Evolutionary conservation across 2,797 vertebrate genomes (phyloP).

Genomic region (Argya squamiceps): DNA sequence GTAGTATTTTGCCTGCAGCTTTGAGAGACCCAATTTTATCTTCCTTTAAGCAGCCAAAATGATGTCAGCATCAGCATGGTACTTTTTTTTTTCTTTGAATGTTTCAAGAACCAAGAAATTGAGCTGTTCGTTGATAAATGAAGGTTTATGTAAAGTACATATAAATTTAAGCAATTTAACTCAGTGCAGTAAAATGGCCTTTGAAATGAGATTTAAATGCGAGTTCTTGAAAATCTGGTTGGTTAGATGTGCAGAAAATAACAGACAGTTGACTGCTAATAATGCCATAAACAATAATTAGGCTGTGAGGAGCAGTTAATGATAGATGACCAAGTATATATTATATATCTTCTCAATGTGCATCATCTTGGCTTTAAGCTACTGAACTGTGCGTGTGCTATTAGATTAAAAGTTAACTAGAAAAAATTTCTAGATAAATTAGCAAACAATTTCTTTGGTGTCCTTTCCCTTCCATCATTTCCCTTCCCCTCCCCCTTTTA

Average conservation of each 20-base stretch:
- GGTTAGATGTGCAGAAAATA: constrained; percentile 1
- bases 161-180: not conserved
- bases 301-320: not conserved
- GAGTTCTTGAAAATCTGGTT: not conserved
- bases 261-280: not conserved
- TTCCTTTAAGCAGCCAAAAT: constrained; percentile 41
- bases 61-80: constrained; percentile 9
- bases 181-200: not conserved
- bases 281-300: constrained; percentile 5
- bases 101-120: not conserved
- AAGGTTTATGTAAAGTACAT: not conserved
- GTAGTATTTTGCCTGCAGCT: constrained; percentile 59
- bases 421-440: not conserved
- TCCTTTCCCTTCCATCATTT: not conserved
- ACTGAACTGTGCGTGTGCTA: fast-evolving
- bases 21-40: constrained; percentile 60
- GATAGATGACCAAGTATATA: not conserved
- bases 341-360: not conserved
- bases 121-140: not conserved
- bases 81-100: not conserved
- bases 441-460: not conserved
- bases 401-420: not conserved
- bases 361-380: not conserved
- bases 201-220: not conserved
- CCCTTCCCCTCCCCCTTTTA: not conserved